Conservation (phyloP, 2,888 invertebrate species). For the Prosapia bicincta region DNA sequence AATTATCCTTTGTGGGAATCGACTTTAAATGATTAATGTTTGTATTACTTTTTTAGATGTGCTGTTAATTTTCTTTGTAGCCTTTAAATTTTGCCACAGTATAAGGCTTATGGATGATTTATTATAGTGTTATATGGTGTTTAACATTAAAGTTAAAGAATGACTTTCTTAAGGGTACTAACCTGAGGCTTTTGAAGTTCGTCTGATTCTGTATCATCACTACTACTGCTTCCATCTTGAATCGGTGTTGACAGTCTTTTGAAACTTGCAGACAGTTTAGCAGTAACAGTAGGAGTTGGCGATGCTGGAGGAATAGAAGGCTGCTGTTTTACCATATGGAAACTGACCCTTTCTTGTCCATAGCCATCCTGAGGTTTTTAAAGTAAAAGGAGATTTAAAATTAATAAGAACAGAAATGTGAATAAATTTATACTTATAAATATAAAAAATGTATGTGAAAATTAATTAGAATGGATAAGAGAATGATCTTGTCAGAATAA, state of each 20-base stretch:
- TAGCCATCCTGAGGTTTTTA: constrained; percentile 51
- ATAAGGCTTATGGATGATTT: neutral
- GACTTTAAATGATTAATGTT: too few relatives aligned
- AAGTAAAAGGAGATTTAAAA: too few relatives aligned
- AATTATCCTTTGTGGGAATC: too few relatives aligned
- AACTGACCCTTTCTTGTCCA: constrained; percentile 67
- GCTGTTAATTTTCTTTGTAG: too few relatives aligned
- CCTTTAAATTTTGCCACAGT: too few relatives aligned
- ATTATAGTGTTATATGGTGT: neutral
- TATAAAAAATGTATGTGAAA: too few relatives aligned
- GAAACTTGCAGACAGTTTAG: constrained; percentile 54
- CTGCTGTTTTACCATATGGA: constrained; percentile 63
- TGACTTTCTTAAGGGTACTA: too few relatives aligned
- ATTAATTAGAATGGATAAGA: too few relatives aligned
- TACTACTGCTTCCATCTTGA: constrained; percentile 50
- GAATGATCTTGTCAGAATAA: too few relatives aligned
- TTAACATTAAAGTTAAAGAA: neutral
- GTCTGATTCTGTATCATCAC: constrained; percentile 54
- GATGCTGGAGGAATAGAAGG: constrained; percentile 47
- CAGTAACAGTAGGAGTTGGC: constrained; percentile 40
- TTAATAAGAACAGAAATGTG: too few relatives aligned
- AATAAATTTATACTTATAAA: too few relatives aligned
- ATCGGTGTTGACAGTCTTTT: constrained; percentile 54
- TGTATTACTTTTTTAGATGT: too few relatives aligned
- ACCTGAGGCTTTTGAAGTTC: constrained; percentile 41